Conservation (phyloP, 1,140 invertebrate genomes). For the Listronotus bonariensis region DNA sequence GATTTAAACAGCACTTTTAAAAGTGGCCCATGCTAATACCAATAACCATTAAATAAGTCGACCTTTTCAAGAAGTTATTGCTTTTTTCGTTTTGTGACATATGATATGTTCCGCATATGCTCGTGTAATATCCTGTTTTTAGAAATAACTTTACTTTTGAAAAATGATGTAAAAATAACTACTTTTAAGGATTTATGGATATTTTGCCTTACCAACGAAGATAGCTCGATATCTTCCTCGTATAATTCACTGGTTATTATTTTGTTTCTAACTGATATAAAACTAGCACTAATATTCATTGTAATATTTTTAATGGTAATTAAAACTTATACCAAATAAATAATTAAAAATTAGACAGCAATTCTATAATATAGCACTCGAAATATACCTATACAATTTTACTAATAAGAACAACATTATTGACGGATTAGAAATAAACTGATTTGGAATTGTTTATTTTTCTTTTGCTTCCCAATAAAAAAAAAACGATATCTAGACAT, state of each 20-base stretch:
- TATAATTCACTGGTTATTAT: slow-evolving; percentile 21
- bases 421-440: too few relatives aligned
- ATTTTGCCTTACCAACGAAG: slow-evolving; percentile 17
- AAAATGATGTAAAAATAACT: not conserved
- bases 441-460: too few relatives aligned
- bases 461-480: too few relatives aligned
- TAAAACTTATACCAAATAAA: too few relatives aligned
- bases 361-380: too few relatives aligned
- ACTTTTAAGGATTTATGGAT: not conserved
- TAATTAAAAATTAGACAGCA: too few relatives aligned
- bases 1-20: too few relatives aligned
- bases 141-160: slow-evolving; percentile 1
- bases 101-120: slow-evolving; percentile 3
- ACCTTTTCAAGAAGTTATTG: not conserved
- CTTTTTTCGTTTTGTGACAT: not conserved
- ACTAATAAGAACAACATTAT: too few relatives aligned
- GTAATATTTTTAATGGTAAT: too few relatives aligned
- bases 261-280: slow-evolving; percentile 16
- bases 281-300: slow-evolving; percentile 30
- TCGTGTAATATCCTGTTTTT: slow-evolving; percentile 7
- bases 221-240: slow-evolving; percentile 3
- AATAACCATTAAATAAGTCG: not conserved
- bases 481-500: too few relatives aligned
- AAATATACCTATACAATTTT: too few relatives aligned
- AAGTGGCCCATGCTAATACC: not conserved